phyloP scores from a whole-genome alignment of 2,113 vertebrate genomes.

The Cettia cetti region DNA sequence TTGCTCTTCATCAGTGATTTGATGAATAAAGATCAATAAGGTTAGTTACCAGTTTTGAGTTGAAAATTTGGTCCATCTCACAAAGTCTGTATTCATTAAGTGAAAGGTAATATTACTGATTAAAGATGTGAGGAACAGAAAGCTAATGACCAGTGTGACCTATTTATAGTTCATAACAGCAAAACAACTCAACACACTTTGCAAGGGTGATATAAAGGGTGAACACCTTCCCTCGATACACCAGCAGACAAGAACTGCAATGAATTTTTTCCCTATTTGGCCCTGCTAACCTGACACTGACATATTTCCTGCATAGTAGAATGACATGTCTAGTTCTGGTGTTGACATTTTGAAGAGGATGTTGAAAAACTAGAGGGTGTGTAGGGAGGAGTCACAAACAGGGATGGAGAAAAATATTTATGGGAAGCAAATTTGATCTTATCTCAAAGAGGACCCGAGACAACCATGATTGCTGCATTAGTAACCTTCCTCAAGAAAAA shows the following conservation, averaged over 20 bases:
- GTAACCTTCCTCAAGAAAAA: neutral
- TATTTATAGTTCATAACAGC: neutral
- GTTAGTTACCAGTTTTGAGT: neutral
- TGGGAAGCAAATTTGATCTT: neutral
- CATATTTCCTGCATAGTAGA: neutral
- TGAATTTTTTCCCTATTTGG: neutral
- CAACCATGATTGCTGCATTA: neutral
- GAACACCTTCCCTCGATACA: neutral
- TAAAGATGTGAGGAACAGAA: neutral
- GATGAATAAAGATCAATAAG: neutral
- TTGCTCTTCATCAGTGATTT: neutral
- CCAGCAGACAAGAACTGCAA: neutral
- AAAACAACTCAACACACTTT: neutral
- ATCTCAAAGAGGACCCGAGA: neutral
- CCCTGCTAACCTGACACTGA: neutral
- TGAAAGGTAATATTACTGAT: neutral
- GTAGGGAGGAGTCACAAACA: conserved; percentile 7
- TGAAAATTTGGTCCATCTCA: neutral
- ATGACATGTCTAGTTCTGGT: neutral
- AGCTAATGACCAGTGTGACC: neutral
- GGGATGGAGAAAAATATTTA: conserved; percentile 25
- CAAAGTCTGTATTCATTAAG: neutral
- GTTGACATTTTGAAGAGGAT: conserved; percentile 17
- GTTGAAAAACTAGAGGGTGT: conserved; percentile 12
- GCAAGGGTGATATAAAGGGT: neutral